Conservation (phyloP, 2,888 invertebrate genomes). For the Phalera bucephala region DNA sequence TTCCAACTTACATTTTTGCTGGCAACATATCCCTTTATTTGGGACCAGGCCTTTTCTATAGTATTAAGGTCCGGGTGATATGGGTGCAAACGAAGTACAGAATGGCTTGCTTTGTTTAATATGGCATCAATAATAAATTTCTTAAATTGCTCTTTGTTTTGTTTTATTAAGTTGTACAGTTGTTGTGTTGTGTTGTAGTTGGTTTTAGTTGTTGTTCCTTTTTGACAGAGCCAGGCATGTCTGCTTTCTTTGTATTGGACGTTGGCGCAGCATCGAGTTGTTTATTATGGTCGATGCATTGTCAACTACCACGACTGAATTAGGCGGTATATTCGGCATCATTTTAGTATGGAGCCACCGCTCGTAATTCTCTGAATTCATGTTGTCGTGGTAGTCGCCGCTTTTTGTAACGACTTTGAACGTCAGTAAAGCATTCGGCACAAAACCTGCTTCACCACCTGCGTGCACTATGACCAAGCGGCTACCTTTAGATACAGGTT, state of each 20-base stretch:
- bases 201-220: too few species aligned
- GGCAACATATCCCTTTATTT: constrained; percentile 12
- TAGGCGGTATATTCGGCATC: too few species aligned
- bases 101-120: background rate
- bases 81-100: constrained; percentile 15
- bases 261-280: too few species aligned
- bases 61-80: constrained; percentile 25
- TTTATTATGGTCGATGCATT: constrained; percentile 34
- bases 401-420: constrained; percentile 8
- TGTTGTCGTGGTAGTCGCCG: too few species aligned
- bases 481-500: constrained; percentile 20
- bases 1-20: too few species aligned
- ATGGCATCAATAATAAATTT: background rate
- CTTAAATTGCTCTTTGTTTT: too few species aligned
- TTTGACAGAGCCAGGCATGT: background rate
- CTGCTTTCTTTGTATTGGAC: constrained; percentile 13
- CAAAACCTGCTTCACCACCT: constrained; percentile 24
- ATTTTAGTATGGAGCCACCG: too few species aligned
- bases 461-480: constrained; percentile 28
- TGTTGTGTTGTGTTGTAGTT: background rate
- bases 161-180: background rate
- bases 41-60: constrained; percentile 15
- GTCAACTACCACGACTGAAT: too few species aligned
- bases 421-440: constrained; percentile 18
- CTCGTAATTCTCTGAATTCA: too few species aligned